Evolutionary conservation across 2,113 vertebrate species (phyloP).

Genomic region (Circaetus gallicus): DNA sequence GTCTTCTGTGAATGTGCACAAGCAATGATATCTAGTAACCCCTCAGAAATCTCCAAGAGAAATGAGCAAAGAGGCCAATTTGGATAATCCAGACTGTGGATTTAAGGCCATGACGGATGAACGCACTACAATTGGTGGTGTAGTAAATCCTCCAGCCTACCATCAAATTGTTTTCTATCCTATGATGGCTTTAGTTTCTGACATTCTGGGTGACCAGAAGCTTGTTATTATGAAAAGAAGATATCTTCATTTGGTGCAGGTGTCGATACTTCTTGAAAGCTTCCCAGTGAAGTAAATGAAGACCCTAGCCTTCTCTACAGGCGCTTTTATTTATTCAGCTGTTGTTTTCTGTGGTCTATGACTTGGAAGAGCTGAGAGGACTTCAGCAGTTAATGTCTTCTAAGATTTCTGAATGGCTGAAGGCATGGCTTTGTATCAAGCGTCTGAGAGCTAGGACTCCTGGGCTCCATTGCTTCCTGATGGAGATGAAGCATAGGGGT

Average conservation of each 20-base stretch:
- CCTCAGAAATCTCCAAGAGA: background rate
- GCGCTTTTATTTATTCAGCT: background rate
- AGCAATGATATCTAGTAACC: background rate
- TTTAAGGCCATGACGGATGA: background rate
- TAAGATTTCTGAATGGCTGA: background rate
- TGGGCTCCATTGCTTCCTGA: background rate
- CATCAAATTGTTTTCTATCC: background rate
- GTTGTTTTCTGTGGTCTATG: background rate
- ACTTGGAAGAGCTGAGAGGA: background rate
- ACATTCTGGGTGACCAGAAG: background rate
- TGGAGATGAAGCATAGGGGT: background rate
- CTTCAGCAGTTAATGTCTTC: background rate
- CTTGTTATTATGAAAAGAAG: background rate
- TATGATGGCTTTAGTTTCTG: background rate
- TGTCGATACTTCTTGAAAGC: background rate
- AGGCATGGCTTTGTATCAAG: background rate
- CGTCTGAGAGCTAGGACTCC: background rate
- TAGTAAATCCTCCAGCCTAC: background rate
- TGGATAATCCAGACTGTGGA: background rate
- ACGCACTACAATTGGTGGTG: background rate
- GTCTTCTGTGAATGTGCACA: background rate
- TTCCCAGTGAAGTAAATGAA: background rate
- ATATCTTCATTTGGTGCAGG: background rate
- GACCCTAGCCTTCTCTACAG: background rate
- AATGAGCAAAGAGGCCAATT: background rate